A percentile compares a stretch with the other conserved stretches of the same genome.
These are phyloP conservation scores for Neostethus bicornis DNA, from an alignment of 2,797 vertebrate species.

Conservation along the genomic window DNA sequence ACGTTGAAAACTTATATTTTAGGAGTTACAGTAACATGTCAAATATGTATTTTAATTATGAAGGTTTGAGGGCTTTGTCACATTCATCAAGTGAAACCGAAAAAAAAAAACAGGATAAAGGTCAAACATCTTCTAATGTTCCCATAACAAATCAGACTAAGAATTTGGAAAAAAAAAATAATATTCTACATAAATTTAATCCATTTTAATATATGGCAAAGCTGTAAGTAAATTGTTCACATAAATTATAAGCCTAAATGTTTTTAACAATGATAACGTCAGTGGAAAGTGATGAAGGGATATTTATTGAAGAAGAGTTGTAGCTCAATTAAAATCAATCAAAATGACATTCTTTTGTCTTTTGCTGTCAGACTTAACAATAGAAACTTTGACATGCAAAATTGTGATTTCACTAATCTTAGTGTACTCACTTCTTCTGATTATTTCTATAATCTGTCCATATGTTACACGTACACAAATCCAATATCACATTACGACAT, in stretches of 20 bases:
- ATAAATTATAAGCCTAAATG: not conserved
- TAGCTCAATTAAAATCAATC: not conserved
- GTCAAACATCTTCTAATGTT: no score
- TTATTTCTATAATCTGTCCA: no score
- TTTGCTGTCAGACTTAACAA: not conserved
- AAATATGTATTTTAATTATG: not conserved
- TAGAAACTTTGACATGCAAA: not conserved
- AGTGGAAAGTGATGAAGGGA: not conserved
- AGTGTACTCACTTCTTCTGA: no score
- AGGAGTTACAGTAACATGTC: not conserved
- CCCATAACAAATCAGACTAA: not conserved
- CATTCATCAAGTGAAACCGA: not conserved
- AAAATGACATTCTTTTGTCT: not conserved
- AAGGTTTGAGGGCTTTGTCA: not conserved
- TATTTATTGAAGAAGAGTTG: not conserved
- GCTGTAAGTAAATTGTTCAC: not conserved
- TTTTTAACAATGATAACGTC: not conserved
- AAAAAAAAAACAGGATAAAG: not conserved
- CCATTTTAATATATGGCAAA: not conserved
- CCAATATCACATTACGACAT: no score
- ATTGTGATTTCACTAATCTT: no score
- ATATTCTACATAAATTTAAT: not conserved
- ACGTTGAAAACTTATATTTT: not conserved
- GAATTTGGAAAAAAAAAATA: not conserved
- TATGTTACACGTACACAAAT: no score